phyloP scores from a whole-genome alignment of 2,797 vertebrate species.

The Gambelia wislizenii region DNA sequence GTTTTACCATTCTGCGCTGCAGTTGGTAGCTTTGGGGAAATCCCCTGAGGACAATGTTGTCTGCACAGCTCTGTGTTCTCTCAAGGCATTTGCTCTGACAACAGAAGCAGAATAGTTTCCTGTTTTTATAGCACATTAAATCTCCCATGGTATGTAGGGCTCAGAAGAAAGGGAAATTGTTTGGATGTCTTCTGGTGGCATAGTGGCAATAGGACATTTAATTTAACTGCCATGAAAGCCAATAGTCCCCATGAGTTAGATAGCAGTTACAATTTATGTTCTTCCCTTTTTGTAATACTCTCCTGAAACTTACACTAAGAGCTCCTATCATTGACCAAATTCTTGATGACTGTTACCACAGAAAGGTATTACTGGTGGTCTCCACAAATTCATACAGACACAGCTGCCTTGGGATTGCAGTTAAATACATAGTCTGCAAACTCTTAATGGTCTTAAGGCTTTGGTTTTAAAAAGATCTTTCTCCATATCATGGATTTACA shows the following conservation, averaged over 20 bases:
- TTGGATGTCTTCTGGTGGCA: not conserved
- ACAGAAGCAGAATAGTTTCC: not conserved
- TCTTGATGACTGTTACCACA: not conserved
- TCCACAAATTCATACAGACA: not conserved
- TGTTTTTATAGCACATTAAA: not conserved
- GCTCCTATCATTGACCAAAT: not conserved
- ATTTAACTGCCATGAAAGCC: not conserved
- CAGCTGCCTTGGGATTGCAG: not conserved
- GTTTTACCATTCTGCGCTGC: slow-evolving; percentile 9
- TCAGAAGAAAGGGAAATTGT: not conserved
- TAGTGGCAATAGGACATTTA: accelerated
- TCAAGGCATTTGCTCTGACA: not conserved
- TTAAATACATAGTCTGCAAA: not conserved
- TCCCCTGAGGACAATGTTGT: not conserved
- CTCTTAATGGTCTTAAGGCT: not conserved
- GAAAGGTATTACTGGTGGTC: not conserved
- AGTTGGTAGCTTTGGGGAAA: slow-evolving; percentile 12
- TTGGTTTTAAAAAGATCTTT: not conserved
- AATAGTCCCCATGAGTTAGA: not conserved
- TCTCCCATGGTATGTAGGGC: not conserved
- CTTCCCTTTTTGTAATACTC: not conserved
- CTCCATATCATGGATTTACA: not conserved
- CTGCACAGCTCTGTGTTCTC: slow-evolving; percentile 25
- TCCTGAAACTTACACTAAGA: not conserved
- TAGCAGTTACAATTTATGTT: not conserved